Conservation (phyloP, 2,797 vertebrate genomes). For the Acanthopagrus latus region DNA sequence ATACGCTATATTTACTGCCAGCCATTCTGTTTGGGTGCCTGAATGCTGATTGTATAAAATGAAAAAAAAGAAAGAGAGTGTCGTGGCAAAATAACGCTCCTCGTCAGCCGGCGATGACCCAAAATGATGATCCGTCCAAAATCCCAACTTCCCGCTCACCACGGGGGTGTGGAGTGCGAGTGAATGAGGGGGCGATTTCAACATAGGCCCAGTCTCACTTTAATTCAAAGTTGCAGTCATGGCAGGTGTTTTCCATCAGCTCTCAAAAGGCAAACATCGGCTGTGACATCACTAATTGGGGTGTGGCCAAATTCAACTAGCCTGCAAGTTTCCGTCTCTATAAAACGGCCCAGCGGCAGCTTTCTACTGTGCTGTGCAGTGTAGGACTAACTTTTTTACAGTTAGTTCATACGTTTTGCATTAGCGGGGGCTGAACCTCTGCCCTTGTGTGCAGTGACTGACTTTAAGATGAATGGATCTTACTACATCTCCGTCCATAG, state of each 20-base stretch:
- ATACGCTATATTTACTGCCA: neutral
- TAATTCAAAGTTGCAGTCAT: neutral
- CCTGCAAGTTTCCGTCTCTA: neutral
- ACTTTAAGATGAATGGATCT: neutral
- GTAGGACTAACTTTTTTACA: neutral
- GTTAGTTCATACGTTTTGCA: neutral
- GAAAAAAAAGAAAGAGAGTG: no score
- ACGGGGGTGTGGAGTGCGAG: neutral
- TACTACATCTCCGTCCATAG: neutral
- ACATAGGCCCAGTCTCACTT: neutral
- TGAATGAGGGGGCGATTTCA: no score
- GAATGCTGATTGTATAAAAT: neutral
- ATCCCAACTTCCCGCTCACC: neutral
- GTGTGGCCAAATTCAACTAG: slow-evolving; percentile 9
- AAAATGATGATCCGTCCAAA: neutral
- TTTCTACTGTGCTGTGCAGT: neutral
- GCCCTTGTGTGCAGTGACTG: neutral
- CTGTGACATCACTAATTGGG: slow-evolving; percentile 31
- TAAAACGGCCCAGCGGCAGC: neutral
- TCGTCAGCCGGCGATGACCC: neutral
- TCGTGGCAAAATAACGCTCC: no score
- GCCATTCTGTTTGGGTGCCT: neutral
- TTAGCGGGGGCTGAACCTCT: neutral
- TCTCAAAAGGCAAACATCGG: slow-evolving; percentile 26
- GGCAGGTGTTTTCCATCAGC: slow-evolving; percentile 37